These are phyloP conservation scores for Myripristis murdjan DNA, from an alignment of 2,797 vertebrate species.

Conservation along the genomic window DNA sequence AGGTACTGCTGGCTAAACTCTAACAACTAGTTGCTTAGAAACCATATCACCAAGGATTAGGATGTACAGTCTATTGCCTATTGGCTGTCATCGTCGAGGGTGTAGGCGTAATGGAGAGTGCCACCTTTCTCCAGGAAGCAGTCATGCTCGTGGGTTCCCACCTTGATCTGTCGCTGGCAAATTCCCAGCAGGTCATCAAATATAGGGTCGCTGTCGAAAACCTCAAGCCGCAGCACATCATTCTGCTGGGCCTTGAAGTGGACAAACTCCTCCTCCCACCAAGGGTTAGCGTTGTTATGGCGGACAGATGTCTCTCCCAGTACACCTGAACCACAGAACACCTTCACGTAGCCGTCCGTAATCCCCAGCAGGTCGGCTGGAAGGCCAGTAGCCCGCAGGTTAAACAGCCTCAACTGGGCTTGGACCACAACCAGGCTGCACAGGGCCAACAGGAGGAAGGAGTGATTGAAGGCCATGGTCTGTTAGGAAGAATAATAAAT, in stretches of 20 bases:
- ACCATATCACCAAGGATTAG: background rate
- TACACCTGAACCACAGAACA: constrained; percentile 3
- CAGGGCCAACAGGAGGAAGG: constrained; percentile 43
- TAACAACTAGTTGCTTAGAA: no score
- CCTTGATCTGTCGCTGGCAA: constrained; percentile 50
- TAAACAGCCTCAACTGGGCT: constrained; percentile 44
- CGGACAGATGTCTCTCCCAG: constrained; percentile 56
- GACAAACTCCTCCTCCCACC: constrained; percentile 65
- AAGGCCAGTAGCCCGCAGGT: constrained; percentile 49
- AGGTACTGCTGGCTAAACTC: no score
- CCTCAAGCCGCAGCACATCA: constrained; percentile 50
- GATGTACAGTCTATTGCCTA: background rate
- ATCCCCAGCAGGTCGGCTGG: background rate
- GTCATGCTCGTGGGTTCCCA: constrained; percentile 43
- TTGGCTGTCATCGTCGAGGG: background rate
- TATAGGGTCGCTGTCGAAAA: constrained; percentile 32
- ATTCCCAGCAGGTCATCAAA: constrained; percentile 56
- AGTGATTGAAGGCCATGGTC: constrained; percentile 45
- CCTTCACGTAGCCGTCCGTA: constrained; percentile 58
- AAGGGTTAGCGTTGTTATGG: constrained; percentile 28
- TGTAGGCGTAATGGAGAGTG: constrained; percentile 61
- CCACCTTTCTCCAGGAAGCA: constrained; percentile 66
- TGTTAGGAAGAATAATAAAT: background rate
- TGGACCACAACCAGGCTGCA: constrained; percentile 13
- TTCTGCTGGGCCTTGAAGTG: background rate